phyloP scores from a whole-genome alignment of 1,140 invertebrate species.

The Macrobrachium nipponense region DNA sequence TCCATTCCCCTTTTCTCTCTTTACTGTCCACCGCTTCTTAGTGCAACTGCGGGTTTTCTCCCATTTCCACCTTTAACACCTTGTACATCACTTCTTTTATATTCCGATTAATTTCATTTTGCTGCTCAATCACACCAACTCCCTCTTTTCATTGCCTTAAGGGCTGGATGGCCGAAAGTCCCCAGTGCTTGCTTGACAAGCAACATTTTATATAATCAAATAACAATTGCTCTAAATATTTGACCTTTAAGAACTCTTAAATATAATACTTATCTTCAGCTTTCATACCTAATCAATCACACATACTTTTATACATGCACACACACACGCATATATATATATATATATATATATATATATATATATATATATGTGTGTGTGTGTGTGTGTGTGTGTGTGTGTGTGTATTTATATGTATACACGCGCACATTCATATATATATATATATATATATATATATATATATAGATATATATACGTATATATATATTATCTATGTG shows the following conservation, averaged over 20 bases:
- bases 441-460: background rate
- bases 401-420: background rate
- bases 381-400: background rate
- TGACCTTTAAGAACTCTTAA: background rate
- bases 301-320: background rate
- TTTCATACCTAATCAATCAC: background rate
- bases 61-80: no score
- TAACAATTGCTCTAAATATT: no score
- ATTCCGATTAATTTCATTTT: no score
- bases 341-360: slow-evolving; percentile 20
- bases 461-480: background rate
- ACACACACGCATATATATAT: background rate
- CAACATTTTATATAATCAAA: no score
- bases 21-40: no score
- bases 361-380: slow-evolving; percentile 1
- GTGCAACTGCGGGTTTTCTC: no score
- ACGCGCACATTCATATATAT: background rate
- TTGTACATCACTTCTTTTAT: no score
- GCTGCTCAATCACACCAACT: no score
- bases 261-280: background rate
- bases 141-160: no score
- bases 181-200: no score
- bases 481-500: background rate
- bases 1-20: no score
- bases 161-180: no score